Percentiles rank a stretch among this genome's conserved stretches.
These are phyloP conservation scores for Drosophila sulfurigaster DNA, from an alignment of 1,140 invertebrate genomes.

Conservation along the genomic window DNA sequence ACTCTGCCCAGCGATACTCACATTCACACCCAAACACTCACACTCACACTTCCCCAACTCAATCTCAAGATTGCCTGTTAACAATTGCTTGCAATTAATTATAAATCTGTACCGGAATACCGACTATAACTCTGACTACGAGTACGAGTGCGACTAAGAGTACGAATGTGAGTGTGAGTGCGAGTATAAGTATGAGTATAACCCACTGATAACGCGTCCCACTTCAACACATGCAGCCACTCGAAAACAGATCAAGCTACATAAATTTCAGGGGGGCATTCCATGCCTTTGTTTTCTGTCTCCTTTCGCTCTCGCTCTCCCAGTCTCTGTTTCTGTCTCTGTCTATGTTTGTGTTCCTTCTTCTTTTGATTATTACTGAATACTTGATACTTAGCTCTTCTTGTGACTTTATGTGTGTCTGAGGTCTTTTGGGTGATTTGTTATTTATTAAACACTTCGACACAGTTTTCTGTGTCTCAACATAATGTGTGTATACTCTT, in stretches of 20 bases:
- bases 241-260: constrained; percentile 60
- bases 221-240: constrained; percentile 46
- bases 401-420: constrained; percentile 24
- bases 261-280: constrained; percentile 52
- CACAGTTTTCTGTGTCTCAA: constrained; percentile 37
- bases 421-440: constrained; percentile 56
- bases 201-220: constrained; percentile 49
- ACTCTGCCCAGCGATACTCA: background rate
- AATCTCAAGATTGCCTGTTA: constrained; percentile 27
- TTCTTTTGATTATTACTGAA: constrained; percentile 46
- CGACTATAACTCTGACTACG: background rate
- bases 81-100: constrained; percentile 64
- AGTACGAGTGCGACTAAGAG: background rate
- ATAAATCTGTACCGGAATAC: constrained; percentile 55
- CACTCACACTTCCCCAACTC: background rate
- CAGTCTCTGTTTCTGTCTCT: background rate
- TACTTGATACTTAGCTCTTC: constrained; percentile 18
- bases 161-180: background rate
- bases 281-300: background rate
- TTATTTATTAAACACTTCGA: constrained; percentile 67
- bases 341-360: background rate
- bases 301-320: background rate
- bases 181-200: constrained; percentile 4
- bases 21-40: background rate
- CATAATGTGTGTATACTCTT: constrained; percentile 23